Percentiles rank a stretch among this genome's conserved stretches.
Conservation (phyloP, 2,113 vertebrate genomes). For the Gopherus flavomarginatus region DNA sequence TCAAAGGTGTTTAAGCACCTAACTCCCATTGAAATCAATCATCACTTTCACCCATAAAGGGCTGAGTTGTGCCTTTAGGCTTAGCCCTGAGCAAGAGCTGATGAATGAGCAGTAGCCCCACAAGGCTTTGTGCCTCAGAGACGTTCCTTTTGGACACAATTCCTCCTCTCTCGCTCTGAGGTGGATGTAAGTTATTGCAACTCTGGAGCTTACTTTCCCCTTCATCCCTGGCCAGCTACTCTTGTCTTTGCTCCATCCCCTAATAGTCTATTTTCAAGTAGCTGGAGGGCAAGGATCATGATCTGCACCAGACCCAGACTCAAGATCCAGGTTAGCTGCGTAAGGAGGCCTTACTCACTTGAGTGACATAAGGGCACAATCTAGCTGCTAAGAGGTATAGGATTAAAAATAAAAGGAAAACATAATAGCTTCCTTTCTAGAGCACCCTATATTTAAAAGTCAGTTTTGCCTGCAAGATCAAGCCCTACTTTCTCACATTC, state of each 20-base stretch:
- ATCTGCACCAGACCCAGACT: not conserved
- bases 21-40: not conserved
- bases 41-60: not conserved
- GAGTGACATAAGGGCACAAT: fast-evolving
- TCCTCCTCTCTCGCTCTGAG: not conserved
- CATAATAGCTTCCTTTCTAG: not conserved
- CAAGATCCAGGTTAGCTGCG: not conserved
- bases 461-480: not conserved
- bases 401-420: not conserved
- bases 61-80: not conserved
- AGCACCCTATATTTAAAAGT: not conserved
- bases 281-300: conserved; percentile 8
- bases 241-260: not conserved
- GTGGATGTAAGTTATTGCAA: conserved; percentile 26
- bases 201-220: conserved; percentile 47
- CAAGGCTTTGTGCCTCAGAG: not conserved
- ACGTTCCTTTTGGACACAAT: not conserved
- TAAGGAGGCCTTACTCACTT: not conserved
- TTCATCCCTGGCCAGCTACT: not conserved
- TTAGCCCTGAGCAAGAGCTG: not conserved
- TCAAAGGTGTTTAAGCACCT: not conserved
- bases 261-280: conserved; percentile 43
- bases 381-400: not conserved
- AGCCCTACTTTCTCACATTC: not conserved
- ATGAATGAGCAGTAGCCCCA: not conserved